phyloP scores from a whole-genome alignment of 2,888 invertebrate species.

The Prionchulus punctatus region DNA sequence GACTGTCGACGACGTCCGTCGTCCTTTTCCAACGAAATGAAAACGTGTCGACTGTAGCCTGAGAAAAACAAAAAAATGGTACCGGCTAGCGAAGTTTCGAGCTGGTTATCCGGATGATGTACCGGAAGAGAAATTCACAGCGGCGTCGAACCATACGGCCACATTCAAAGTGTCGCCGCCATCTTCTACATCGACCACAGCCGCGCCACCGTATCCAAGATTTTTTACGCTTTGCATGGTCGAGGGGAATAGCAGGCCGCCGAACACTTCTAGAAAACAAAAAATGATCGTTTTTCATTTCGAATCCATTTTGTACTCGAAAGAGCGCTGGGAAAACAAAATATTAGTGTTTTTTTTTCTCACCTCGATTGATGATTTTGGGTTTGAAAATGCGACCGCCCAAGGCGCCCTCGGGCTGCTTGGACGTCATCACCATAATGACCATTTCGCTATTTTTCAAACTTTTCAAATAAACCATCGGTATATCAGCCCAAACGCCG shows the following conservation, averaged over 20 bases:
- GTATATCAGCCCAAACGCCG: constrained; percentile 72
- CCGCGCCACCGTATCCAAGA: constrained; percentile 1
- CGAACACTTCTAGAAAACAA: not conserved
- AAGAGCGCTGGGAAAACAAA: not conserved
- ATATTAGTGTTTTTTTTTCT: not conserved
- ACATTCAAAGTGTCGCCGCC: not conserved
- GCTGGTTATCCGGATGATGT: not conserved
- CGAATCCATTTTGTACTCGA: not conserved
- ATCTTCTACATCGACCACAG: not conserved
- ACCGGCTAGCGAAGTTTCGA: not conserved
- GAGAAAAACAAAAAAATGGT: too few species aligned
- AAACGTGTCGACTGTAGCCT: not conserved
- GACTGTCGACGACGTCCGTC: constrained; percentile 15
- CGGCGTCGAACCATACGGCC: not conserved
- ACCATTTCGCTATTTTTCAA: constrained; percentile 16
- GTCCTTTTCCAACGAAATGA: not conserved
- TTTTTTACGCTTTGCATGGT: not conserved
- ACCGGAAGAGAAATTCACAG: too few species aligned
- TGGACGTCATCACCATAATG: constrained; percentile 14
- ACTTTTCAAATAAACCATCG: constrained; percentile 58
- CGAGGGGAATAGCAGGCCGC: not conserved
- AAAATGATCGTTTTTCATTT: too few species aligned
- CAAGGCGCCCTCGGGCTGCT: not conserved
- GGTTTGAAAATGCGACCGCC: not conserved
- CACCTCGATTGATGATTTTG: constrained; percentile 3